Conservation (phyloP, 2,888 invertebrate genomes). For the Galerucella pusilla region DNA sequence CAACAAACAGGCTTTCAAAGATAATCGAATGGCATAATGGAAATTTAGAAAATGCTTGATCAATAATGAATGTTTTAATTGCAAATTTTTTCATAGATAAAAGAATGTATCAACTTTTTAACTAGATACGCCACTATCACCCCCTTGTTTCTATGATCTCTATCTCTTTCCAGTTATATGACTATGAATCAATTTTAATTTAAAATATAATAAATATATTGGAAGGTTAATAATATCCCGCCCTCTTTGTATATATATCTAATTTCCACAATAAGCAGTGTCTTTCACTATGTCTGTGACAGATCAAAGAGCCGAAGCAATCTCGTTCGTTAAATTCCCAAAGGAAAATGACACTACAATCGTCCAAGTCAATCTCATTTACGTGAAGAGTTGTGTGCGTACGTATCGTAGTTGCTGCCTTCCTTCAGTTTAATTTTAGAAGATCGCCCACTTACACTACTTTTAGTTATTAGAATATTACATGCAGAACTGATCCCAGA, state of each 20-base stretch:
- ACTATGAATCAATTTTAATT: no score
- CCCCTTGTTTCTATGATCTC: no score
- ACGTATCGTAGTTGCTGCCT: slow-evolving; percentile 3
- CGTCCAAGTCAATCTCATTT: slow-evolving; percentile 17
- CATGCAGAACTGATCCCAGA: slow-evolving; percentile 28
- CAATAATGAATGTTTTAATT: no score
- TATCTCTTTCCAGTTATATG: no score
- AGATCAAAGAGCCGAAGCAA: slow-evolving; percentile 33
- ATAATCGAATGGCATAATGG: not conserved
- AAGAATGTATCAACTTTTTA: no score
- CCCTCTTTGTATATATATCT: slow-evolving; percentile 15
- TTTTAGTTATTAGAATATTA: slow-evolving; percentile 30
- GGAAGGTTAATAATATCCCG: not conserved
- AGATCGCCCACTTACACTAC: slow-evolving; percentile 26
- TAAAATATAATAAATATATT: not conserved
- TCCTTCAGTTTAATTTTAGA: slow-evolving; percentile 24
- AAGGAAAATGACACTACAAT: slow-evolving; percentile 37
- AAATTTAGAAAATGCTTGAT: no score
- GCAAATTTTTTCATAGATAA: no score
- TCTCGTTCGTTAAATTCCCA: slow-evolving; percentile 29
- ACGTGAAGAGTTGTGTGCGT: slow-evolving; percentile 25
- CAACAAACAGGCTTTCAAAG: slow-evolving; percentile 23
- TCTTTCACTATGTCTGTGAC: slow-evolving; percentile 6
- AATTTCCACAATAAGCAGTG: slow-evolving; percentile 25
- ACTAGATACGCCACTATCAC: no score